phyloP scores from a whole-genome alignment of 1,140 invertebrate genomes.

The Lordiphosa mommai region DNA sequence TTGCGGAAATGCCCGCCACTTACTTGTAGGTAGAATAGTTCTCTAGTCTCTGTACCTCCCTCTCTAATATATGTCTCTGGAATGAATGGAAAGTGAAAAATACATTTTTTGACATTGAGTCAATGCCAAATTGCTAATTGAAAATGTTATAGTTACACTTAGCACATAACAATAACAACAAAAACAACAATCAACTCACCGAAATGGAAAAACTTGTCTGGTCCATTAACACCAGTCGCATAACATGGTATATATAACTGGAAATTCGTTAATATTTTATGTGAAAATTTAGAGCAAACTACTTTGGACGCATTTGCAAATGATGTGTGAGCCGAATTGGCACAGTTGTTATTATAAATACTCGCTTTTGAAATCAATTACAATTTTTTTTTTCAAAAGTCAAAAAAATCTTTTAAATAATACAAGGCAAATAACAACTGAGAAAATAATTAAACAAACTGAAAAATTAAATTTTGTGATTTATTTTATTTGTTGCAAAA shows the following conservation, averaged over 20 bases:
- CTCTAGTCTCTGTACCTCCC: background rate
- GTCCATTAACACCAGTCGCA: constrained; percentile 37
- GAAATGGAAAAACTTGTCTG: constrained; percentile 41
- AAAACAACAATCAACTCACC: constrained; percentile 1
- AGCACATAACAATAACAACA: constrained; percentile 21
- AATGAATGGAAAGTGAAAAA: constrained; percentile 2
- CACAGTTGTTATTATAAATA: too few relatives aligned
- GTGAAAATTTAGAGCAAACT: background rate
- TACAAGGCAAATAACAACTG: too few relatives aligned
- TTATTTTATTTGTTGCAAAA: too few relatives aligned
- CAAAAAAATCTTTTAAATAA: too few relatives aligned
- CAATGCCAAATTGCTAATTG: constrained; percentile 33
- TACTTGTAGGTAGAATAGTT: background rate
- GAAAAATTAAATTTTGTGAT: too few relatives aligned
- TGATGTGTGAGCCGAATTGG: too few relatives aligned
- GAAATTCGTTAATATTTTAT: constrained; percentile 16
- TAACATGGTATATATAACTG: constrained; percentile 18
- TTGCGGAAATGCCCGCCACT: constrained; percentile 49
- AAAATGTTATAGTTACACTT: constrained; percentile 53
- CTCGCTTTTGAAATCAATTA: too few relatives aligned
- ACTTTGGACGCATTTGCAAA: background rate
- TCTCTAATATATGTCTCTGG: constrained; percentile 19
- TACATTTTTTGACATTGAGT: constrained; percentile 32
- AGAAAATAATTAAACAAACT: too few relatives aligned
- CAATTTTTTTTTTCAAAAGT: too few relatives aligned